A percentile compares a stretch with the other conserved stretches of the same genome.
Evolutionary conservation across 2,113 vertebrate genomes (phyloP).

Genomic region (Cyprinodon brontotheroides): DNA sequence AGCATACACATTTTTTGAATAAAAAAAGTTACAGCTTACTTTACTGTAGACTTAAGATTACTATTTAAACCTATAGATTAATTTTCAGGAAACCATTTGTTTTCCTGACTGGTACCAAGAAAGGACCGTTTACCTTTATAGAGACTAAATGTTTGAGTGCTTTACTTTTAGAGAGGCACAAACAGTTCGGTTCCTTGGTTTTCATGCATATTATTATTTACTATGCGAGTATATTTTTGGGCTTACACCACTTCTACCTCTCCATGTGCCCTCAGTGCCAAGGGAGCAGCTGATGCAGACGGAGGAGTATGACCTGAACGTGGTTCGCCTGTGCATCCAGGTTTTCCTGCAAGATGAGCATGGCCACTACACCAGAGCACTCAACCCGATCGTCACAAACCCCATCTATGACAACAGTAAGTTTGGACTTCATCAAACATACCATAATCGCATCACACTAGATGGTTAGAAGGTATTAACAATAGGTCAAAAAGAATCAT

Average conservation of each 20-base stretch:
- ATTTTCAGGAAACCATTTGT: background rate
- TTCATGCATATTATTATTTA: no score
- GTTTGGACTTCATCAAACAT: conserved; percentile 28
- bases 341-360: conserved; percentile 89
- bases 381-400: conserved; percentile 92
- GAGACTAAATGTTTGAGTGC: background rate
- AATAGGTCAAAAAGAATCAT: background rate
- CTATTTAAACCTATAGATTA: no score
- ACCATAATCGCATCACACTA: background rate
- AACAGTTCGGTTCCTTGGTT: no score
- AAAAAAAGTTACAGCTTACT: no score
- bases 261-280: conserved; percentile 80
- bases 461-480: no score
- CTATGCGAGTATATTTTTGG: no score
- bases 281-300: conserved; percentile 90
- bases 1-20: no score
- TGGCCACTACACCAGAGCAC: conserved; percentile 82
- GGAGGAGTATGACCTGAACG: conserved; percentile 95
- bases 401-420: conserved; percentile 99
- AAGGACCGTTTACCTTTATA: background rate
- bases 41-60: no score
- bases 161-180: no score
- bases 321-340: conserved; percentile 97
- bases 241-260: background rate
- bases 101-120: background rate